A percentile compares a stretch with the other conserved stretches of the same genome.
Conservation (phyloP, 2,113 vertebrate genomes). For the Laticauda laticaudata region DNA sequence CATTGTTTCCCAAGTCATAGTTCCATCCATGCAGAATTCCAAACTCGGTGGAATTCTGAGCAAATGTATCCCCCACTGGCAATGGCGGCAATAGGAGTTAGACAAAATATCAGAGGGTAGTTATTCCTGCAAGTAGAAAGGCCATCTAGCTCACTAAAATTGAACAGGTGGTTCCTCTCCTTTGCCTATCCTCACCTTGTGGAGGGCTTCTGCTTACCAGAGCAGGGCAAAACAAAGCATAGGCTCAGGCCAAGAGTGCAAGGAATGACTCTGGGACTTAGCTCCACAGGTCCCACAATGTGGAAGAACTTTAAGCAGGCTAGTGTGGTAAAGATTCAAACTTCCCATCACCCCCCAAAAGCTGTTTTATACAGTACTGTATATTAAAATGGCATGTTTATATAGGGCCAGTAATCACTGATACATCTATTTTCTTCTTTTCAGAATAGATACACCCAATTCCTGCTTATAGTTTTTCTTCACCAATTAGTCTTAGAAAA, state of each 20-base stretch:
- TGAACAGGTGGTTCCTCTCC: not conserved
- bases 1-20: no score
- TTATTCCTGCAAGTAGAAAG: not conserved
- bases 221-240: no score
- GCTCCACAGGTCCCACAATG: not conserved
- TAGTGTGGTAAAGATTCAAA: not conserved
- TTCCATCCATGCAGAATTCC: no score
- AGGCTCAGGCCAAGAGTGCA: not conserved
- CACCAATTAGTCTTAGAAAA: not conserved
- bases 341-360: not conserved
- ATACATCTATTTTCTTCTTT: not conserved
- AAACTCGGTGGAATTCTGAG: no score
- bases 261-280: not conserved
- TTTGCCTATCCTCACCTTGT: not conserved
- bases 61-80: not conserved
- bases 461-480: not conserved
- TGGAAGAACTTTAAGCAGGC: not conserved
- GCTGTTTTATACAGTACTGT: not conserved
- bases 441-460: not conserved
- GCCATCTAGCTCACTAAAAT: not conserved
- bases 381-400: not conserved
- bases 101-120: not conserved
- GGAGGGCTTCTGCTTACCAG: no score
- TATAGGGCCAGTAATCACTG: not conserved
- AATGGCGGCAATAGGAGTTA: not conserved